Conservation (phyloP, 53 echinoderm and acorn worm genomes). For the Astropecten irregularis region DNA sequence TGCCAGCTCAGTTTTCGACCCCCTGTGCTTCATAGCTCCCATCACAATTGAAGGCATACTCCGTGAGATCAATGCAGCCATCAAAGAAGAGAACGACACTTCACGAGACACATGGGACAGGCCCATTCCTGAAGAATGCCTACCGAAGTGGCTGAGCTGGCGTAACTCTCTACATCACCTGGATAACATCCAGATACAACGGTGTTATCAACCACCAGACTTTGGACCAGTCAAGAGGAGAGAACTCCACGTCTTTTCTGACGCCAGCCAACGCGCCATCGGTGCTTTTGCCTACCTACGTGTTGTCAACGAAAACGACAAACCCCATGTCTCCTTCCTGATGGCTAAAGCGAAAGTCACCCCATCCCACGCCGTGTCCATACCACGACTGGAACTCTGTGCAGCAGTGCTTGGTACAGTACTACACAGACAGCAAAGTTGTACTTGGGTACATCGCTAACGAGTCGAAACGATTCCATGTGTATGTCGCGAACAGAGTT, state of each 20-base stretch:
- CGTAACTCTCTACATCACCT: constrained; percentile 7
- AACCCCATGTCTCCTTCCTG: constrained; percentile 2
- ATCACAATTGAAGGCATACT: not conserved
- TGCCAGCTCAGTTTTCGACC: constrained; percentile 45
- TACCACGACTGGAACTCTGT: not conserved
- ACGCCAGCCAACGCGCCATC: constrained; percentile 31
- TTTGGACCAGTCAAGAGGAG: constrained; percentile 26
- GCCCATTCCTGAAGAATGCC: constrained; percentile 4
- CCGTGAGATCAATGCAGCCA: not conserved
- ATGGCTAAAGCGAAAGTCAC: not conserved
- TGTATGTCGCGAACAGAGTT: constrained; percentile 68
- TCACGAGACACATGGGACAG: too few species aligned
- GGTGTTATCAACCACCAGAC: constrained; percentile 60
- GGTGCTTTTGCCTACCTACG: constrained; percentile 22
- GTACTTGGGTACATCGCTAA: constrained; percentile 68
- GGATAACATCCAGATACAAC: not conserved
- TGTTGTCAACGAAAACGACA: not conserved
- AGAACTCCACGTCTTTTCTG: constrained; percentile 72
- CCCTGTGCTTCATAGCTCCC: constrained; percentile 41
- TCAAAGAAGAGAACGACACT: not conserved
- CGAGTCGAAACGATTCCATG: constrained; percentile 53
- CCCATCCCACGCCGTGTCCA: not conserved
- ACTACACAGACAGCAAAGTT: constrained; percentile 68
- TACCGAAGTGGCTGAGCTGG: constrained; percentile 18
- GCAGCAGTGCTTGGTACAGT: too few species aligned